Evolutionary conservation across 2,113 vertebrate genomes (phyloP), one percentile per base, ranked within the genome.

Genomic region (Erythrocercus mccallii): DNA sequence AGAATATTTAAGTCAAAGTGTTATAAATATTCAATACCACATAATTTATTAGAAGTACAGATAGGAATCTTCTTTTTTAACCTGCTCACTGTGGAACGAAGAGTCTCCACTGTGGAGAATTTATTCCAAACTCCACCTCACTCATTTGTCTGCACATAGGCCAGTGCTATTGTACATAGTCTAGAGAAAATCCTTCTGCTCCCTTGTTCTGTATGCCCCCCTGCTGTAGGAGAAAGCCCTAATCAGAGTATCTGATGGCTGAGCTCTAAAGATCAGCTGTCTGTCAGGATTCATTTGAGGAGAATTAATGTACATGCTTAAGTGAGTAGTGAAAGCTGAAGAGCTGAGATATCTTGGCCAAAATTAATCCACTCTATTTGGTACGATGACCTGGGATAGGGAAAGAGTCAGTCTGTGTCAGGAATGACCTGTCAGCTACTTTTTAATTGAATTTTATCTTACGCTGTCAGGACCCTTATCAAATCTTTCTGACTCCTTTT

Each of bases 381-480:
- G 18, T 50, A 21, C 2, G 6, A 42, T 10, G 19, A 56, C 28
- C 70, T 90, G 40, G 31, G 45, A 79, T 11, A 79, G 38, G 35
- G 72, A 61, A 61, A 7, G 25, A 61, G 38, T 72, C 42, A 54
- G 54, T 28, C 65, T 81, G 31, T 51, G 56, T 54, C 58, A 86
- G 85, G 40, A 35, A n/a, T 83, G 86, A 88, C 74, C 66, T 69
- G 40, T 42, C 90, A 87, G 48, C 17, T 90, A 2, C n/a, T 58
- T 92, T 88, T 88, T 92, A 92, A 88, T 38, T 83, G 42, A 86
- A 37, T 90, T 94, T 90, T 86, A 24, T 77, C 56, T 86, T 81
- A 45, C 0, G 3, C 47, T 81, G 33, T 66, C 60, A 88, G 13
- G 48, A 78, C 28, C 23, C 30, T 78, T 66, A 81, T 66, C 42